phyloP scores from a whole-genome alignment of 2,113 vertebrate species.

The Aviceda subcristata region DNA sequence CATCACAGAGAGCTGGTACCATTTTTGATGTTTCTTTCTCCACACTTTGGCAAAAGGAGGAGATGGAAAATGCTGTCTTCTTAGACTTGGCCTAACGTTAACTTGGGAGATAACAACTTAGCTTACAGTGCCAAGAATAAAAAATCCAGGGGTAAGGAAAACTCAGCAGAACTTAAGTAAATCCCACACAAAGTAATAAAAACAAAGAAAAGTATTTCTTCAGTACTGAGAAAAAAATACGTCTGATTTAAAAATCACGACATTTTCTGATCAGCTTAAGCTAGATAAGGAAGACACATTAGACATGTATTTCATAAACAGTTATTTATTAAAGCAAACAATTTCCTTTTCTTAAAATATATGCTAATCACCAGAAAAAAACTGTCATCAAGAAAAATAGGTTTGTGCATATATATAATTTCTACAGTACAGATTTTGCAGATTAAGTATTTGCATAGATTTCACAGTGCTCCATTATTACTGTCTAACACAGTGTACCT shows the following conservation, averaged over 20 bases:
- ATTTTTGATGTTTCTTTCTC: background rate
- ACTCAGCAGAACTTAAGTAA: background rate
- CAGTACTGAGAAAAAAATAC: background rate
- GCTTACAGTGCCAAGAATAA: background rate
- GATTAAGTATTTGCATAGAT: constrained; percentile 52
- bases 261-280: background rate
- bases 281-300: background rate
- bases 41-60: background rate
- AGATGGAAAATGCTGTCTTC: background rate
- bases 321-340: constrained; percentile 57
- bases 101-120: background rate
- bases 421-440: background rate
- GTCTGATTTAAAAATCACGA: background rate
- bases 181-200: background rate
- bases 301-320: background rate
- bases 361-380: background rate
- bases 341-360: background rate
- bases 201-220: background rate
- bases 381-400: background rate
- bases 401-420: background rate
- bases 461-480: background rate
- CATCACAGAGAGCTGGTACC: background rate
- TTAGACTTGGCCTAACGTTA: background rate
- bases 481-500: background rate
- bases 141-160: background rate